A percentile compares a stretch with the other conserved stretches of the same genome.
Evolutionary conservation across 2,797 vertebrate genomes (phyloP).

Genomic region (Tauraco hartlaubi): DNA sequence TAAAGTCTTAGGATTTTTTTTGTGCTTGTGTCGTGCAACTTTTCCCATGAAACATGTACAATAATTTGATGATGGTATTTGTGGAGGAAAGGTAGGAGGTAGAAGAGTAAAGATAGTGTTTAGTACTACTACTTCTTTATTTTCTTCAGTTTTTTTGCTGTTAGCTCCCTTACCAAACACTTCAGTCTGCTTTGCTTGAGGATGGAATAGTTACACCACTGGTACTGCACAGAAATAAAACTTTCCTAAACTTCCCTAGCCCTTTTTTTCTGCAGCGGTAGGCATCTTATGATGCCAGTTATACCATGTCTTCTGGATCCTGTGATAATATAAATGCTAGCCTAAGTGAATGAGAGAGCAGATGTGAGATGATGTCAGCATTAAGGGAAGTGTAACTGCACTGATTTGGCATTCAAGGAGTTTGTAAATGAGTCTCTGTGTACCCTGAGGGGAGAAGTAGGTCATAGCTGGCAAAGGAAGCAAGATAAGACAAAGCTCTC

Average conservation of each 20-base stretch:
- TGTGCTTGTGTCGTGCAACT: background rate
- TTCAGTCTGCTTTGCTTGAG: background rate
- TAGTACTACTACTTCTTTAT: background rate
- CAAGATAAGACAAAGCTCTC: constrained; percentile 20
- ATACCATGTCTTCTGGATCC: constrained; percentile 15
- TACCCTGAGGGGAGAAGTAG: constrained; percentile 24
- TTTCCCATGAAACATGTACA: background rate
- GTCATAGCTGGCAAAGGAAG: constrained; percentile 51
- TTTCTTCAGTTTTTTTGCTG: background rate
- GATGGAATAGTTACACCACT: background rate
- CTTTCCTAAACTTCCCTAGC: background rate
- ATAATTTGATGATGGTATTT: background rate
- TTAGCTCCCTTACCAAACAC: background rate
- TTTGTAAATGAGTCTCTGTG: constrained; percentile 58
- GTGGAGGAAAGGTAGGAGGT: background rate
- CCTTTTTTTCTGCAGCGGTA: background rate
- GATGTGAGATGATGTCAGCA: constrained; percentile 61
- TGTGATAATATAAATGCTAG: constrained; percentile 34
- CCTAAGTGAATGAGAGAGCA: constrained; percentile 44
- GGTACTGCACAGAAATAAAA: background rate
- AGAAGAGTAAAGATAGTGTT: background rate
- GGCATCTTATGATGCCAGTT: background rate
- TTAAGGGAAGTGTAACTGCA: constrained; percentile 28
- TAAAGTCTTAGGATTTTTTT: background rate
- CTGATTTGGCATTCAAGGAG: constrained; percentile 39